Conservation (phyloP, 2,113 vertebrate genomes). For the Myotis davidii region DNA sequence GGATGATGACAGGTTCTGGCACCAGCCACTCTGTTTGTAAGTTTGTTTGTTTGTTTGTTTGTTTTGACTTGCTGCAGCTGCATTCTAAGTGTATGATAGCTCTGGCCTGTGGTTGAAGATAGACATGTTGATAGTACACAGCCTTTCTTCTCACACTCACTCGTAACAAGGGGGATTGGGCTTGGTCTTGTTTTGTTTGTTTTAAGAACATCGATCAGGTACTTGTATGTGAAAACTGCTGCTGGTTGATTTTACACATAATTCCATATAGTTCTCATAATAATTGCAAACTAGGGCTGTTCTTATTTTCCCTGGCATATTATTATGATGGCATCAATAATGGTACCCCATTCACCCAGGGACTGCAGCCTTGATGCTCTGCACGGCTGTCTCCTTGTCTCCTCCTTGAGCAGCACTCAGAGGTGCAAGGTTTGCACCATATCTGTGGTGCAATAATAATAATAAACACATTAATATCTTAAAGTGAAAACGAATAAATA, state of each 20-base stretch:
- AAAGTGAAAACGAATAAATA: background rate
- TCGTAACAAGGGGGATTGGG: background rate
- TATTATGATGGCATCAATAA: background rate
- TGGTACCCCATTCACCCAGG: background rate
- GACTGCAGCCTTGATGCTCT: background rate
- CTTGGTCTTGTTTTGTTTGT: background rate
- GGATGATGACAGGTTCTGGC: background rate
- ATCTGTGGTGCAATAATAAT: background rate
- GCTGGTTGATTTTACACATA: background rate
- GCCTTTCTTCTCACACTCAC: background rate
- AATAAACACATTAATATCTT: background rate
- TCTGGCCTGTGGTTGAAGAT: background rate
- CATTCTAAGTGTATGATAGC: background rate
- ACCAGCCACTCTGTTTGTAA: background rate
- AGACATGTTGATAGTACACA: background rate
- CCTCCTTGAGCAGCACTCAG: background rate
- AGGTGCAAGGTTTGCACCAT: background rate
- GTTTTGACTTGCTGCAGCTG: background rate
- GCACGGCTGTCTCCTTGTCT: background rate
- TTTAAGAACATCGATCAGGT: background rate
- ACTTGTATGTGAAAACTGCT: background rate
- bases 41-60: slow-evolving; percentile 8
- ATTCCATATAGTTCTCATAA: background rate
- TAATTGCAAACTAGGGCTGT: background rate
- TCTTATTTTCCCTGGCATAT: background rate